Percentiles rank a stretch among this genome's conserved stretches.
phyloP scores from a whole-genome alignment of 2,113 vertebrate species.

The Sceloporus tristichus region DNA sequence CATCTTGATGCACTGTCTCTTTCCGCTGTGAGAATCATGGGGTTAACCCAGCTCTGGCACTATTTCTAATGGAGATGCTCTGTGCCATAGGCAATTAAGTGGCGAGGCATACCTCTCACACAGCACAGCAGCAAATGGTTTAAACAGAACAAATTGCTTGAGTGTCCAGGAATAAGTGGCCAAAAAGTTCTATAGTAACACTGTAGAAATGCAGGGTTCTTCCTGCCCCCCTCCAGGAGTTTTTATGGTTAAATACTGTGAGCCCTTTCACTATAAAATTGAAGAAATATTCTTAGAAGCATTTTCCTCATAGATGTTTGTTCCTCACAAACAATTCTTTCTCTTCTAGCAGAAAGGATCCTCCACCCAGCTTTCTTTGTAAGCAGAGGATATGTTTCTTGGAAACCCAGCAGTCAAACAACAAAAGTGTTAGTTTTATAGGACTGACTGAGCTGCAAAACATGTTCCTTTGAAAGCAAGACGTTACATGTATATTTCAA shows the following conservation, averaged over 20 bases:
- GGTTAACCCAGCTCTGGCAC: neutral
- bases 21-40: no score
- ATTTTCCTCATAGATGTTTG: neutral
- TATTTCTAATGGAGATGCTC: neutral
- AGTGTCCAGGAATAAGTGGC: neutral
- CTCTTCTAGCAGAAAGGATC: constrained; percentile 6
- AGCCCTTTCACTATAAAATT: constrained; percentile 15
- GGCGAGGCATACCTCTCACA: neutral
- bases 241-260: constrained; percentile 18
- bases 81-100: neutral
- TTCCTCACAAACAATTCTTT: constrained; percentile 6
- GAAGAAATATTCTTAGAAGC: constrained; percentile 16
- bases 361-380: constrained; percentile 30
- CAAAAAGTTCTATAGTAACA: neutral
- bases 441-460: constrained; percentile 18
- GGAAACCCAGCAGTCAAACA: constrained; percentile 9
- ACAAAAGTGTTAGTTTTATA: constrained; percentile 22
- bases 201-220: neutral
- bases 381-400: constrained; percentile 28
- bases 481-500: constrained; percentile 14
- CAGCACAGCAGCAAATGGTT: neutral
- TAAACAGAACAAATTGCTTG: constrained; percentile 5
- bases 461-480: constrained; percentile 25
- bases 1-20: neutral
- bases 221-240: neutral